Base-by-base conservation (phyloP, 2,113 vertebrate species). In the Psittacula cyanocephala region DNA sequence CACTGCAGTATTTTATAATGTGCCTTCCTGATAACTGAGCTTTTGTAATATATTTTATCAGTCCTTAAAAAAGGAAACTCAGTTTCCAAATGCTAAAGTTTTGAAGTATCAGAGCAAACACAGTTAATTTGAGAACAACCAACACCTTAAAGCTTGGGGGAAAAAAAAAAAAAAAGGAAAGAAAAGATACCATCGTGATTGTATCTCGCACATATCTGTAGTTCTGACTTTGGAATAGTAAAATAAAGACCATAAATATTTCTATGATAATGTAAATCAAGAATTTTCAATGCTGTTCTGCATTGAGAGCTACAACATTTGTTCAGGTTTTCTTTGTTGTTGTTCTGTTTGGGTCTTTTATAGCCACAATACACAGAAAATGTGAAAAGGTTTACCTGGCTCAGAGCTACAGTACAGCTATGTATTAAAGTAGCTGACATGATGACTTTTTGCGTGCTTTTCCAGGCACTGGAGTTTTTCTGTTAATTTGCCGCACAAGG, bases 401-500 rank as follows among this genome's bases (percentile, higher is more conserved):
- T 99, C 98, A 98, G 98, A 98, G 98, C 98, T 98, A 98, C 98
- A 98, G 98, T 97, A 98, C 97, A 98, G 97, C 97, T 96, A 94
- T 98, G 90, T 97, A 99, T 99, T 99, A 99, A 98, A 99, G 99
- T 98, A 99, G 98, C 94, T 98, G 98, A 98, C 99, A 99, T 27
- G 98, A 98, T 33, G 98, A 98, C 98, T 99, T 99, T 99, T 99
- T 99, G 97, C 98, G 98, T 95, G 98, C 97, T 97, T 99, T 99
- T 96, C 98, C 98, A 96, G 98, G 98, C 97, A 98, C 98, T 87
- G 99, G 98, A 97, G 98, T 99, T 99, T 99, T 99, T 98, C 98
- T 99, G 98, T 99, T 99, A 98, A 99, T 99, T 98, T 99, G 99
- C 97, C 98, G 98, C 96, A 99, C 99, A 98, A 99, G 98, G 97